Evolutionary conservation across 2,113 vertebrate species (phyloP), one percentile per base, ranked within the genome.

Genomic region (Glareola pratincola): DNA sequence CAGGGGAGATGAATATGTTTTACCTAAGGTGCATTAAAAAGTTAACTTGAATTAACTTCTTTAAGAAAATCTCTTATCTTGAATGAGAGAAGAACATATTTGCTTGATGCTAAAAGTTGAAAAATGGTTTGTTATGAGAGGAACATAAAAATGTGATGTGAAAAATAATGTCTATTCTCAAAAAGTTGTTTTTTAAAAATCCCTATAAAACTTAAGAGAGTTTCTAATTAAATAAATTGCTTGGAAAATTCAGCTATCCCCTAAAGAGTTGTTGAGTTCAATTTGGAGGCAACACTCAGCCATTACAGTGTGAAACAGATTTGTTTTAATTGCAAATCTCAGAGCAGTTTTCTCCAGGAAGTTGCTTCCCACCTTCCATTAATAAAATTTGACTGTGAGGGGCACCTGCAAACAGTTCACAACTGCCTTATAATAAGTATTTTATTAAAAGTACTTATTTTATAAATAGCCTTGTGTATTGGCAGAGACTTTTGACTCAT

Each of bases 191-290:
- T 91, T 71, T 57, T 3, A 4, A 19, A 71, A 74, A 50, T 1
- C 0, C 19, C 27, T 75, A 17, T 78, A 90, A 92, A 92, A 92
- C 91, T 89, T 69, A 85, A 53, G 23, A 63, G 36, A 64, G 17
- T 50, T 92, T 76, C 54, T 94, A 95, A 92, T 82, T 54, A 91
- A 95, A 83, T 3, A 27, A 87, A 93, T 85, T 76, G 29, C 26
- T 59, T 83, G 77, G 86, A 80, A 94, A 94, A 90, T 57, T 90
- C 53, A 83, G 5, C 30, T 87, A 56, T 82, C 20, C 57, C 71
- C 53, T 83, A 8, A 94, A 76, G 73, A 82, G 17, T 53, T 17
- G 1, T 72, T 47, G 53, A 69, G 22, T 88, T 89, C 74, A 66
- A 20, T 83, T 79, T 90, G n/a, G 74, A 95, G 81, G 43, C 57